Conservation (phyloP, 2,888 invertebrate species). For the Oligia fasciuncula region DNA sequence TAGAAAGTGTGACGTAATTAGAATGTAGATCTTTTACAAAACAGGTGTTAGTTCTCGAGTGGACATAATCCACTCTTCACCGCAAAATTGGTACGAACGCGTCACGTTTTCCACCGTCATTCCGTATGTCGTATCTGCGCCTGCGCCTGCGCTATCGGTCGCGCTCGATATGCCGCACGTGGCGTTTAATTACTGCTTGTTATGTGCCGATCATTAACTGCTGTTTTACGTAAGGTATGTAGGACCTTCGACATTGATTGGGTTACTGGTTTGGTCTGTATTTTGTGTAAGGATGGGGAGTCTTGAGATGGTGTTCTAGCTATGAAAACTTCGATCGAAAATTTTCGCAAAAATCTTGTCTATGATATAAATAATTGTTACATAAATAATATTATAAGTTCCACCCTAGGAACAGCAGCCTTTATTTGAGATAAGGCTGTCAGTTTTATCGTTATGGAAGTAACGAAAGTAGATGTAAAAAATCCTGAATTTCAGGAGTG, state of each 20-base stretch:
- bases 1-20: neutral
- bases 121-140: constrained; percentile 29
- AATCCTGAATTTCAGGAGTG: neutral
- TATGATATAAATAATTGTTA: neutral
- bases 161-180: constrained; percentile 59
- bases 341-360: neutral
- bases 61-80: neutral
- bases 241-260: neutral
- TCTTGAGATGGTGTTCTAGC: neutral
- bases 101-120: constrained; percentile 14
- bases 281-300: neutral
- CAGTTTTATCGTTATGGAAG: neutral
- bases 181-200: constrained; percentile 52
- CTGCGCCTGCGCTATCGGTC: constrained; percentile 23
- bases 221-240: constrained; percentile 44
- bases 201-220: constrained; percentile 35
- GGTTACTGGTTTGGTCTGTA: neutral
- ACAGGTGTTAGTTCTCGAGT: neutral
- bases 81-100: neutral
- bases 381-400: neutral
- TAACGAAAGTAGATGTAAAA: neutral
- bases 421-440: neutral
- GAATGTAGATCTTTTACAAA: neutral
- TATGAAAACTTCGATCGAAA: neutral
- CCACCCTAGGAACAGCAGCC: neutral